A percentile compares a stretch with the other conserved stretches of the same genome.
Conservation (phyloP, 1,140 invertebrate genomes). For the Zaprionus camerounensis region DNA sequence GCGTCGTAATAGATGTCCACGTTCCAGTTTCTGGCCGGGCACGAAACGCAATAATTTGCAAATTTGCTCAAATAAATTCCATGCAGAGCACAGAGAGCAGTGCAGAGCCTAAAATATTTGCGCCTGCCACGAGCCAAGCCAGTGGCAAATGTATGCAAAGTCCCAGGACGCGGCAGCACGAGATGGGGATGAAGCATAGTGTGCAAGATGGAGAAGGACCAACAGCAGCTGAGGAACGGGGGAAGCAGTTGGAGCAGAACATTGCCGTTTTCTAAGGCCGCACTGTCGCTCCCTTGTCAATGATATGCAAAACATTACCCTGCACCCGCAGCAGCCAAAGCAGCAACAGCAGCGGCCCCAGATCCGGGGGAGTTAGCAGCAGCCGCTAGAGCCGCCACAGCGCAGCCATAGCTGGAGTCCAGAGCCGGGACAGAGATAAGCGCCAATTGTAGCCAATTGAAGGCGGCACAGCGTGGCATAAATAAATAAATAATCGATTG, state of each 20-base stretch:
- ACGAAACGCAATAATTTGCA: constrained; percentile 76
- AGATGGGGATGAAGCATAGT: neutral
- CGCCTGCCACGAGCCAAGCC: constrained; percentile 39
- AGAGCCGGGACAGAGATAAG: constrained; percentile 58
- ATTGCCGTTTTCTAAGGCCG: constrained; percentile 42
- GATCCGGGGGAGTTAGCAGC: constrained; percentile 1
- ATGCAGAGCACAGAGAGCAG: constrained; percentile 56
- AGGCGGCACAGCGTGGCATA: constrained; percentile 67
- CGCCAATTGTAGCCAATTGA: constrained; percentile 76
- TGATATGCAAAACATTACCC: constrained; percentile 75
- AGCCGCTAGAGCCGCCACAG: neutral
- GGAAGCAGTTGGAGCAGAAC: neutral
- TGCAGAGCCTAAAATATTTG: constrained; percentile 69
- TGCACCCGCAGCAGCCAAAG: neutral
- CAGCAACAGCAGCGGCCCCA: neutral
- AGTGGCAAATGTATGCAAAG: constrained; percentile 74
- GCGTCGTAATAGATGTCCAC: constrained; percentile 74
- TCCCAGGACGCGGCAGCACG: constrained; percentile 28
- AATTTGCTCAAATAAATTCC: constrained; percentile 82
- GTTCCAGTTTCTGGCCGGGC: constrained; percentile 29
- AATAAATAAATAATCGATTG: constrained; percentile 81
- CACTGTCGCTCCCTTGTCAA: constrained; percentile 38
- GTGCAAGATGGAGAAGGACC: neutral
- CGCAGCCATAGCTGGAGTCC: neutral
- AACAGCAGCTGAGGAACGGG: neutral